Evolutionary conservation across 2,888 invertebrate genomes (phyloP).

Genomic region (Labia minor): DNA sequence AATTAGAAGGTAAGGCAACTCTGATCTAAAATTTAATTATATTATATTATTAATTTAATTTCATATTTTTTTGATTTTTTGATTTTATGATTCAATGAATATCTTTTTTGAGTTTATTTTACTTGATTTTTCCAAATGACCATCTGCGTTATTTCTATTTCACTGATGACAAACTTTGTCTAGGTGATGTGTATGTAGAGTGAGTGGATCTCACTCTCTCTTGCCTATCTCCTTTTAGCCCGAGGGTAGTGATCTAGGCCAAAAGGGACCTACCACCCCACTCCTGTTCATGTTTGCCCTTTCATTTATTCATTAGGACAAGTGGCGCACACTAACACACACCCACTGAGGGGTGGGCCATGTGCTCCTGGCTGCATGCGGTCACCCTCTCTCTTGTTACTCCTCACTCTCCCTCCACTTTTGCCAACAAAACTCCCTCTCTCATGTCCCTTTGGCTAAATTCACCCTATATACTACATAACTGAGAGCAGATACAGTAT

Average conservation of each 20-base stretch:
- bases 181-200: background rate
- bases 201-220: background rate
- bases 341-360: background rate
- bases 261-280: background rate
- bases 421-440: background rate
- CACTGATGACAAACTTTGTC: background rate
- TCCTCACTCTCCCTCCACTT: too few species aligned
- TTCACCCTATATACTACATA: background rate
- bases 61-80: too few species aligned
- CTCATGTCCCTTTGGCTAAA: conserved; percentile 4
- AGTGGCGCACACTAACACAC: background rate
- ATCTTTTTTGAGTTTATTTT: too few species aligned
- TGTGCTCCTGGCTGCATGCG: background rate
- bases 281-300: background rate
- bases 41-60: too few species aligned
- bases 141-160: background rate
- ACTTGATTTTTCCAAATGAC: too few species aligned
- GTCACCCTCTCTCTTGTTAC: conserved; percentile 1
- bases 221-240: background rate
- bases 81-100: too few species aligned
- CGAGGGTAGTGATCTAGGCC: background rate
- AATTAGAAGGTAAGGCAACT: too few species aligned
- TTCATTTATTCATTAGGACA: conserved; percentile 13
- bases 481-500: background rate
- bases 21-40: too few species aligned